phyloP scores from a whole-genome alignment of 1,140 invertebrate species.

The Drosophila insularis region DNA sequence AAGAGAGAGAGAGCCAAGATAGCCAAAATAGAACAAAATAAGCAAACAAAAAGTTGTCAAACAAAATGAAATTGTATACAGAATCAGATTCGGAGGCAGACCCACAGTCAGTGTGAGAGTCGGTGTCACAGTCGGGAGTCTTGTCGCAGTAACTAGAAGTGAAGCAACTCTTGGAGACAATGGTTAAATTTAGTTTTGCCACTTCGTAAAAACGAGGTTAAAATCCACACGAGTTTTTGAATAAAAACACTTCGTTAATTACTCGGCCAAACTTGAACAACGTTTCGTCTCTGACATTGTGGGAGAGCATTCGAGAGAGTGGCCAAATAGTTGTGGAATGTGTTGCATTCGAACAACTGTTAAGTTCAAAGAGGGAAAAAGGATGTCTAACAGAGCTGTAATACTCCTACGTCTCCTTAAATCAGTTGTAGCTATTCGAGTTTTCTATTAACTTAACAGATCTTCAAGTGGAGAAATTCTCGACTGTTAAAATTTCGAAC shows the following conservation, averaged over 20 bases:
- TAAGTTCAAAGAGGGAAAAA: neutral
- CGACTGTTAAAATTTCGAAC: neutral
- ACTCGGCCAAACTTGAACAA: conserved; percentile 1
- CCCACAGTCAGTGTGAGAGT: neutral
- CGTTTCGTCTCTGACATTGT: neutral
- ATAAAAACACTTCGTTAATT: conserved; percentile 51
- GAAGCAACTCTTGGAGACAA: conserved; percentile 29
- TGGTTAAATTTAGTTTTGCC: conserved; percentile 15
- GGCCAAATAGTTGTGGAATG: neutral
- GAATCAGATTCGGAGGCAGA: conserved; percentile 1
- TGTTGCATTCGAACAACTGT: neutral
- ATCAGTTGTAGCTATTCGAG: neutral
- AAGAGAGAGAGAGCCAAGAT: conserved; percentile 4
- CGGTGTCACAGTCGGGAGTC: neutral
- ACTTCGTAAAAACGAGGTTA: conserved; percentile 56
- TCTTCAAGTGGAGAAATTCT: neutral
- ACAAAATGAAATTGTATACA: conserved; percentile 21
- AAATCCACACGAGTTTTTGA: conserved; percentile 52
- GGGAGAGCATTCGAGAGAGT: neutral
- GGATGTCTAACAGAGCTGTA: neutral
- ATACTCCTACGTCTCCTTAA: neutral
- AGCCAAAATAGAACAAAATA: conserved; percentile 34
- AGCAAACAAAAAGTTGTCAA: conserved; percentile 62
- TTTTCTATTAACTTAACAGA: neutral
- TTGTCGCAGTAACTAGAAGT: conserved; percentile 20